phyloP scores from a whole-genome alignment of 2,888 invertebrate species.

The Mayetiola destructor region DNA sequence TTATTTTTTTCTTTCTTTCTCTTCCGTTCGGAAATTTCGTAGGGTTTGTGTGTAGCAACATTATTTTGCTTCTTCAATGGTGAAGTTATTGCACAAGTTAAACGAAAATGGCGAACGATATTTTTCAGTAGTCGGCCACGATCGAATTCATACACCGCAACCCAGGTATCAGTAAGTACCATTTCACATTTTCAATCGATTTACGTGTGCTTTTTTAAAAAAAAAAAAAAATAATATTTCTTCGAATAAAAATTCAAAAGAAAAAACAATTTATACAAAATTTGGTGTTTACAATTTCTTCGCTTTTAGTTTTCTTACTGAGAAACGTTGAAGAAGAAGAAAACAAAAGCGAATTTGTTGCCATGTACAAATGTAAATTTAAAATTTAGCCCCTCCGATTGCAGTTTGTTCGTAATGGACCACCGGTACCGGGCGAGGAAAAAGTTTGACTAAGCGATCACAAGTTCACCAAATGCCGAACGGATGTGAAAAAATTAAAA shows the following conservation, averaged over 20 bases:
- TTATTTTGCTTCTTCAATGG: conserved; percentile 91
- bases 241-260: conserved; percentile 4
- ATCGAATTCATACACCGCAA: conserved; percentile 71
- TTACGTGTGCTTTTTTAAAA: neutral
- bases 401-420: conserved; percentile 66
- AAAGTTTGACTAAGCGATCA: conserved; percentile 63
- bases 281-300: no score
- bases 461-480: conserved; percentile 21
- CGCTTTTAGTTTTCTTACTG: no score
- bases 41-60: conserved; percentile 85
- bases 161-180: conserved; percentile 70
- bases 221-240: neutral
- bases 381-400: conserved; percentile 34
- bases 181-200: neutral
- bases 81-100: conserved; percentile 79
- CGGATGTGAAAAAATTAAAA: neutral
- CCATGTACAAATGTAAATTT: conserved; percentile 25
- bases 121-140: conserved; percentile 54
- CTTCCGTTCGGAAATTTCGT: conserved; percentile 38
- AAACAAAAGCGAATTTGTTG: conserved; percentile 13
- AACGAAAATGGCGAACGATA: conserved; percentile 60
- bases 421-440: conserved; percentile 56
- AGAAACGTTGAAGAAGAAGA: no score
- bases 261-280: no score
- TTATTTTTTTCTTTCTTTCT: neutral